These are phyloP conservation scores for Heterochromis multidens DNA, from an alignment of 2,113 vertebrate genomes.

Conservation along the genomic window DNA sequence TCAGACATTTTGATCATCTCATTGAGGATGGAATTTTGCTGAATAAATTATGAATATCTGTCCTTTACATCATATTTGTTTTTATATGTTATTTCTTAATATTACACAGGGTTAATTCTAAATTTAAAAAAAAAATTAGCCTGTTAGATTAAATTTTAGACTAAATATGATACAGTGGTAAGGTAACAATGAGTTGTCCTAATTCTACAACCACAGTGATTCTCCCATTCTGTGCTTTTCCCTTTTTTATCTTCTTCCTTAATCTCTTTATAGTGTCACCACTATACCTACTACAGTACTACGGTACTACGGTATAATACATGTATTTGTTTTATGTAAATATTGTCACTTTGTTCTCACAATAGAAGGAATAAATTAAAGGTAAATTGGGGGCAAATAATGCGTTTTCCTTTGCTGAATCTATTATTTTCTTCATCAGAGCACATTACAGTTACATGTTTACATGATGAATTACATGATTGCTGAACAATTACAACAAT, in stretches of 20 bases:
- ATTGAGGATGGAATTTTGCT: background rate
- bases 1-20: too few species aligned
- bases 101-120: background rate
- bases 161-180: background rate
- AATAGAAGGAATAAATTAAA: fast-evolving
- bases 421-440: background rate
- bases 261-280: background rate
- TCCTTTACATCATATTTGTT: background rate
- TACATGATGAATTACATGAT: too few species aligned
- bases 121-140: background rate
- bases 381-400: background rate
- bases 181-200: background rate
- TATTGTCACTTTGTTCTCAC: background rate
- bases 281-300: background rate
- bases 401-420: background rate
- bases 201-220: too few species aligned
- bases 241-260: too few species aligned
- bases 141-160: background rate
- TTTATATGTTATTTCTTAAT: background rate
- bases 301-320: background rate
- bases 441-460: background rate
- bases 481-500: background rate
- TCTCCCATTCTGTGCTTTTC: background rate
- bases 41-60: background rate
- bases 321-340: background rate